Conservation (phyloP, 2,113 vertebrate genomes). For the Spheniscus mendiculus region DNA sequence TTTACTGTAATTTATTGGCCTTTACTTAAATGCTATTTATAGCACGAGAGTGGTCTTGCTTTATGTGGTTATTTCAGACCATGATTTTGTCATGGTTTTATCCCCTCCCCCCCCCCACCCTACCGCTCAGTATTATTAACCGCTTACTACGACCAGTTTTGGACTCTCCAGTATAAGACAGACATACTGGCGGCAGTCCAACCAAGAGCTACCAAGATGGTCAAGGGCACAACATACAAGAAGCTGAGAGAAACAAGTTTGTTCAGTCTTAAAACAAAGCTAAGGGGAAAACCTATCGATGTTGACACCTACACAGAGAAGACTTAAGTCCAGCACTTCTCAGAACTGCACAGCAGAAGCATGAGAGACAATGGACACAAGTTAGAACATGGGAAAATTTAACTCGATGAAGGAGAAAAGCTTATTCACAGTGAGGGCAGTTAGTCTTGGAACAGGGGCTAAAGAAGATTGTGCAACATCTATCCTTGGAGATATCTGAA, state of each 20-base stretch:
- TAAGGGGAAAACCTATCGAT: neutral
- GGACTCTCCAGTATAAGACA: neutral
- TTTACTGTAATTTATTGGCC: neutral
- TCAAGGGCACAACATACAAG: neutral
- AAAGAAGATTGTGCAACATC: neutral
- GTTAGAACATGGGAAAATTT: neutral
- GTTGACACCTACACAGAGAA: neutral
- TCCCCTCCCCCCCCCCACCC: no score
- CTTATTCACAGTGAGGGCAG: neutral
- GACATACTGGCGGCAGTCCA: neutral
- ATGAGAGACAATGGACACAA: rapidly evolving
- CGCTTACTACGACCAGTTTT: rapidly evolving
- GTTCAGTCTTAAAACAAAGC: neutral
- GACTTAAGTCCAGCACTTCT: rapidly evolving
- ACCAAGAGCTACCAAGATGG: neutral
- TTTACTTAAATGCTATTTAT: neutral
- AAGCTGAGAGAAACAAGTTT: neutral
- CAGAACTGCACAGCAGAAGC: neutral
- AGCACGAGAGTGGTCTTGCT: neutral
- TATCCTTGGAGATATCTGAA: neutral
- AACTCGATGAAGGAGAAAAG: neutral
- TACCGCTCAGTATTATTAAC: neutral
- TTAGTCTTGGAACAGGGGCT: neutral
- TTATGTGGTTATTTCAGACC: neutral
- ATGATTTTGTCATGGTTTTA: neutral